Percentiles rank a stretch among this genome's conserved stretches.
Conservation (phyloP, 2,113 vertebrate species). For the Hyla sarda region DNA sequence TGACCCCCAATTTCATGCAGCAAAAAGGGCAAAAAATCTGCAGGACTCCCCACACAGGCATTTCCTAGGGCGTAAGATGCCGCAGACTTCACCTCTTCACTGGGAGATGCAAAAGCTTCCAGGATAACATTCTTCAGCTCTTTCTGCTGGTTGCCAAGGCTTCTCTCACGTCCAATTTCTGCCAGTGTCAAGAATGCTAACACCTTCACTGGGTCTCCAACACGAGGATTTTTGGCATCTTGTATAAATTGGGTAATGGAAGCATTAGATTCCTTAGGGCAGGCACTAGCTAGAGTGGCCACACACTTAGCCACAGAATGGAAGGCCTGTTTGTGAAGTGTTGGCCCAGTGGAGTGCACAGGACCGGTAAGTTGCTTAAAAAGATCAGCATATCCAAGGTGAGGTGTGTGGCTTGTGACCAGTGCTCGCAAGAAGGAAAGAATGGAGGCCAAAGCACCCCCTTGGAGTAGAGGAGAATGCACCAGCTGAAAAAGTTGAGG, state of each 20-base stretch:
- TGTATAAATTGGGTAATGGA: slow-evolving; percentile 79
- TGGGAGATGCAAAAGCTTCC: slow-evolving; percentile 85
- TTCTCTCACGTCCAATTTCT: slow-evolving; percentile 83
- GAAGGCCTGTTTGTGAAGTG: slow-evolving; percentile 83
- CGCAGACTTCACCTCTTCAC: slow-evolving; percentile 87
- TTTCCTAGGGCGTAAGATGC: slow-evolving; percentile 88
- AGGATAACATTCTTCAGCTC: slow-evolving; percentile 86
- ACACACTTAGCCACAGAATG: slow-evolving; percentile 86
- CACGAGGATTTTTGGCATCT: slow-evolving; percentile 79
- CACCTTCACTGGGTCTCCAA: slow-evolving; percentile 78
- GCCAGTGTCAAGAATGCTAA: slow-evolving; percentile 88
- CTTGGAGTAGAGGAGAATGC: slow-evolving; percentile 87
- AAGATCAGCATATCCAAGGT: slow-evolving; percentile 77
- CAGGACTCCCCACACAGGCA: slow-evolving; percentile 82
- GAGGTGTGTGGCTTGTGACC: slow-evolving; percentile 74
- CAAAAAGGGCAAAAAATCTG: slow-evolving; percentile 88
- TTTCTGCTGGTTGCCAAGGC: slow-evolving; percentile 82
- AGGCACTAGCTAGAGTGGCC: slow-evolving; percentile 80
- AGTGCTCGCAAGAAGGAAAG: slow-evolving; percentile 82
- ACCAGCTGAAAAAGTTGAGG: slow-evolving; percentile 81
- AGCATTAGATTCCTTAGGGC: slow-evolving; percentile 79
- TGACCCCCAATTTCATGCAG: slow-evolving; percentile 85
- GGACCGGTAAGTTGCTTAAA: slow-evolving; percentile 81
- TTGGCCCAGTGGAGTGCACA: slow-evolving; percentile 63
- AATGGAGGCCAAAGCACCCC: slow-evolving; percentile 78